Conservation (phyloP, 2,113 vertebrate species). For the Acrocephalus kingi region DNA sequence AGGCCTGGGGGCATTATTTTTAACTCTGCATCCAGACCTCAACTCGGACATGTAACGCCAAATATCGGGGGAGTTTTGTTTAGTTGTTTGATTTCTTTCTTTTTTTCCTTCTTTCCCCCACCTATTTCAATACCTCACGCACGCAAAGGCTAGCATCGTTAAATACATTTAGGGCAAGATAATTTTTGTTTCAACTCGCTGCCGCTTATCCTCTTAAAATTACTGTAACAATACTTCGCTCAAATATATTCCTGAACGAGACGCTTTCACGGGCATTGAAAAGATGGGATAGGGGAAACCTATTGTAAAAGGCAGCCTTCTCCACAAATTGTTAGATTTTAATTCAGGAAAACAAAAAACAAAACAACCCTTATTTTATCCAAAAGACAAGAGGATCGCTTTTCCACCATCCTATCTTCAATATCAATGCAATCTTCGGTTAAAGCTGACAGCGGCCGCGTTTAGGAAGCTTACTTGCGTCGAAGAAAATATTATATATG, state of each 20-base stretch:
- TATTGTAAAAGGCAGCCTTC: background rate
- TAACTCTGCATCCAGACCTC: background rate
- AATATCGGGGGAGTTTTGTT: background rate
- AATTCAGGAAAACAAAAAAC: background rate
- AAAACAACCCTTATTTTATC: background rate
- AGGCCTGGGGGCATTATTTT: background rate
- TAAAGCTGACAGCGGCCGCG: background rate
- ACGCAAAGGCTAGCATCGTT: background rate
- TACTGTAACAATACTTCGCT: background rate
- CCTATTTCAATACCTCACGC: background rate
- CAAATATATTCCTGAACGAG: background rate
- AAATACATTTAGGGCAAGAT: background rate
- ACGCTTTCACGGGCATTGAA: background rate
- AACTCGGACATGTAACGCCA: background rate
- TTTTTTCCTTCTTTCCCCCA: fast-evolving
- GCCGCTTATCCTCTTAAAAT: background rate
- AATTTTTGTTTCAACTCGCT: background rate
- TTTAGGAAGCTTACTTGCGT: background rate
- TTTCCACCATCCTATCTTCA: background rate
- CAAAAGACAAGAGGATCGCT: background rate
- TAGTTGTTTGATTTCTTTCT: no score
- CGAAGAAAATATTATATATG: background rate
- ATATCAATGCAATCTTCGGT: background rate
- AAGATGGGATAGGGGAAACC: background rate
- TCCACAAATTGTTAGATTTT: background rate